phyloP scores from a whole-genome alignment of 2,888 invertebrate species.

The Diaphora mendica region DNA sequence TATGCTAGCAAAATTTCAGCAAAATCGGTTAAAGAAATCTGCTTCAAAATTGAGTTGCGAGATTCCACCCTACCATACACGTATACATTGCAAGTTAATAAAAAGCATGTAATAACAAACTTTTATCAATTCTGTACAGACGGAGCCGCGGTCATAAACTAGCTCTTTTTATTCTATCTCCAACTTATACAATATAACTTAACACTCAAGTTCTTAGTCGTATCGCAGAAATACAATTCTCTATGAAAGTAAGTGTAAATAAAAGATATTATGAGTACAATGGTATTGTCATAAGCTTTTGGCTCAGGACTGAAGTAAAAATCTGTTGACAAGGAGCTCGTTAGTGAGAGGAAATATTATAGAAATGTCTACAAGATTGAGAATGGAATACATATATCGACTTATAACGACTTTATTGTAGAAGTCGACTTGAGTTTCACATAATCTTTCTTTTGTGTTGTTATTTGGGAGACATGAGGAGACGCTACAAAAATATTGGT shows the following conservation, averaged over 20 bases:
- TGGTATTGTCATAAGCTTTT: neutral
- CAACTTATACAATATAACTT: neutral
- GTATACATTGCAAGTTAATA: no score
- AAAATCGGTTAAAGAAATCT: no score
- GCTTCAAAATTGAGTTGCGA: no score
- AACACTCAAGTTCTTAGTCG: neutral
- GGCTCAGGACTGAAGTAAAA: neutral
- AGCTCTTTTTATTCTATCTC: neutral
- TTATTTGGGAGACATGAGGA: neutral
- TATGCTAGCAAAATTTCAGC: no score
- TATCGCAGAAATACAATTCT: neutral
- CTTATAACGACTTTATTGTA: neutral
- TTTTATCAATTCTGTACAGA: neutral
- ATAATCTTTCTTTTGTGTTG: neutral
- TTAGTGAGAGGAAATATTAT: slow-evolving; percentile 6
- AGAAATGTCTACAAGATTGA: neutral
- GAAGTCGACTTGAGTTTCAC: neutral
- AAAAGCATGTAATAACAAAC: no score
- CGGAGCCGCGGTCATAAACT: neutral
- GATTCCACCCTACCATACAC: no score
- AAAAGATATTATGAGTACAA: neutral
- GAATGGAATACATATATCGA: neutral
- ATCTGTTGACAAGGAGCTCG: slow-evolving; percentile 11
- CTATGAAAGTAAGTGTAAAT: neutral
- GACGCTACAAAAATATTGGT: neutral